These are phyloP conservation scores for Hyperoodon ampullatus DNA, from an alignment of 2,113 vertebrate species.

Conservation along the genomic window DNA sequence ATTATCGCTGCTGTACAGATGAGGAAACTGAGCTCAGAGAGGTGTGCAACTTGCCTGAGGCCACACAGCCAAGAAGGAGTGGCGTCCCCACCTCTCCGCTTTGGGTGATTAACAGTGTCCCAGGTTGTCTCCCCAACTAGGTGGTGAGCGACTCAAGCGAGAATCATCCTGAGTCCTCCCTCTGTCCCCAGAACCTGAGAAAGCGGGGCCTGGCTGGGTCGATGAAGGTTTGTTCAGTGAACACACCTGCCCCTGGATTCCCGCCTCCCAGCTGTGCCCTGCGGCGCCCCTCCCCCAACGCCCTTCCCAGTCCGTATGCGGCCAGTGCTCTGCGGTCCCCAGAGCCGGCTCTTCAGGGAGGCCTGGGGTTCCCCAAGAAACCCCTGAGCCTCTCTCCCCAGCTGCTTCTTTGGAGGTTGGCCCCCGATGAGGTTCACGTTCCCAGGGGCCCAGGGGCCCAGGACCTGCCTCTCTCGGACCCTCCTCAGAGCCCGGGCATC, in stretches of 20 bases:
- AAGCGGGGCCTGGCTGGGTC: background rate
- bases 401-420: background rate
- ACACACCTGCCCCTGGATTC: background rate
- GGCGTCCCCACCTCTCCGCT: accelerated
- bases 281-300: background rate
- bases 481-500: background rate
- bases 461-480: background rate
- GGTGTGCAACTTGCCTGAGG: background rate
- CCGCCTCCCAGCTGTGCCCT: background rate
- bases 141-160: background rate
- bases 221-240: accelerated
- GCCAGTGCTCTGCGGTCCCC: background rate
- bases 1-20: background rate
- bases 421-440: accelerated
- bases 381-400: background rate
- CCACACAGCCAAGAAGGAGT: background rate
- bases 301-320: background rate
- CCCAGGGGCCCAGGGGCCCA: background rate
- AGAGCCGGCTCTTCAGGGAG: background rate
- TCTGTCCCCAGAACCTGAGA: background rate
- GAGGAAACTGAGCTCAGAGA: background rate
- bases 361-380: background rate
- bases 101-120: background rate
- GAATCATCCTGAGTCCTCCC: background rate
- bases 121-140: background rate